Evolutionary conservation across 92 coral and sea anemone species (phyloP), one percentile per base, ranked within the genome.

Genomic region (Montipora capitata): DNA sequence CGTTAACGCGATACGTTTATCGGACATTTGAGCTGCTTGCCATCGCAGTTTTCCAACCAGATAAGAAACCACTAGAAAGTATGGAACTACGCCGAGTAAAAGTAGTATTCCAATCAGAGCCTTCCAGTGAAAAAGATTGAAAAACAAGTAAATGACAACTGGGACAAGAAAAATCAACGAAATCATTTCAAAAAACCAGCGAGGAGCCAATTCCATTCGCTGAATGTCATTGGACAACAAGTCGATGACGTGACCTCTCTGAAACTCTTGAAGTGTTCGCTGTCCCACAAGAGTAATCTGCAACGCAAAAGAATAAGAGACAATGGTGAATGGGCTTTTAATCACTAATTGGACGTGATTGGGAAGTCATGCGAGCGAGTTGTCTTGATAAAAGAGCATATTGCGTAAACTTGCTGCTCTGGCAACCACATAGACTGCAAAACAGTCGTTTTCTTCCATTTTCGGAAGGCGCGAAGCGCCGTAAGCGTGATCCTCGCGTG

Each of bases 191-290:
- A 7, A 16, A 16, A 63, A 7, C 68, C 39, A 16, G 2, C 68
- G 39, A 17, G 39, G 68, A 7, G 68, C 68, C 39, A 63, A 39
- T 63, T 16, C 68, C 39, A 63, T 4, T 1, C 68, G 68, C 68
- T 63, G 68, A 63, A 63, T 4, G 40, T 63, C 68, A 63, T 63
- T 63, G 68, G 68, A 63, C 39, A 63, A 20, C 11, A 63, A 39
- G 5, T 63, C 68, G 10, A 63, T 16, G 39, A 63, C 68, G 13
- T 63, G 68, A 63, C 68, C 68, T 17, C 17, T 2, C 40, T 63
- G 68, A 20, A 63, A 63, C 38, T 63, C 68, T 17, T 63, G 68
- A 12, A 63, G 40, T 2, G 68, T 4, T 17, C 38, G 11, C 7
- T 16, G 68, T 16, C 68, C 68, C 10, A 63, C 39, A 63, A 63